Conservation (phyloP, 2,113 vertebrate genomes). For the Felis chaus region DNA sequence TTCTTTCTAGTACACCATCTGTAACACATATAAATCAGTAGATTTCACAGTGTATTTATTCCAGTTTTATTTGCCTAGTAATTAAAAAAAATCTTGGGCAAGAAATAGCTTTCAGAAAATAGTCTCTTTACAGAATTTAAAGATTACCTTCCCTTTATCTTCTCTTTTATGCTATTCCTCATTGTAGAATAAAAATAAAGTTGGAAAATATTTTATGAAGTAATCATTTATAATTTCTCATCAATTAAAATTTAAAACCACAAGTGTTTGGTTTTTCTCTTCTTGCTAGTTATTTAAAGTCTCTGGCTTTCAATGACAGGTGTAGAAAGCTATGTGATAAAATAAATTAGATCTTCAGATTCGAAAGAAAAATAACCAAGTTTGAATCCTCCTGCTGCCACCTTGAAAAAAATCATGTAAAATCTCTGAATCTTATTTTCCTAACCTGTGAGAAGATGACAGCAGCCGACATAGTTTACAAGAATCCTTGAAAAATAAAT, state of each 20-base stretch:
- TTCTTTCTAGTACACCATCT: conserved; percentile 50
- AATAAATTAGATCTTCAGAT: background rate
- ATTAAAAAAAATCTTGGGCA: conserved; percentile 32
- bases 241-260: background rate
- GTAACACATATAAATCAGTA: conserved; percentile 36
- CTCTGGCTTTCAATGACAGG: background rate
- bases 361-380: background rate
- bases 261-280: background rate
- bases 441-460: background rate
- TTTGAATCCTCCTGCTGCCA: background rate
- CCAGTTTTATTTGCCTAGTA: conserved; percentile 31
- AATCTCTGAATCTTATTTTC: conserved; percentile 19
- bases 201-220: background rate
- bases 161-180: background rate
- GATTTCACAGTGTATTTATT: conserved; percentile 58
- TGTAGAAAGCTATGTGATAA: background rate
- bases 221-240: conserved; percentile 45
- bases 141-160: background rate
- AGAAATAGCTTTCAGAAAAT: conserved; percentile 44
- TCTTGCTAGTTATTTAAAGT: background rate
- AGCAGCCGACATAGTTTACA: background rate
- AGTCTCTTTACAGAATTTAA: background rate
- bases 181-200: background rate
- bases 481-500: conserved; percentile 18
- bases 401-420: background rate